Evolutionary conservation across 2,888 invertebrate species (phyloP).

Genomic region (Drosophila mimetica): DNA sequence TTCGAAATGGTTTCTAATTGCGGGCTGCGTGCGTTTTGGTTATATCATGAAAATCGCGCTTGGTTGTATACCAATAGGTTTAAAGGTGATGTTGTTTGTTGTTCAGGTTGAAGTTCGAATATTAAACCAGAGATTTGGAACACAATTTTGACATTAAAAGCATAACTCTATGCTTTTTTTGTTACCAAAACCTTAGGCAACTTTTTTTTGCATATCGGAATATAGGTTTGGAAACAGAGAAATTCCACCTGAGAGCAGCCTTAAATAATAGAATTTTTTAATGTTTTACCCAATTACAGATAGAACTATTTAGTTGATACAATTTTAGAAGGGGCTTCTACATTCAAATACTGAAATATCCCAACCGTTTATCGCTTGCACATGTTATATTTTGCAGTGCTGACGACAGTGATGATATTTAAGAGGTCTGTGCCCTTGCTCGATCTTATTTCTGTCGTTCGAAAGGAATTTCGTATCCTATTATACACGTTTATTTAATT

Average conservation of each 20-base stretch:
- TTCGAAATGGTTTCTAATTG: neutral
- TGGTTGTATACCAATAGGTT: neutral
- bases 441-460: constrained; percentile 14
- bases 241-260: too few relatives aligned
- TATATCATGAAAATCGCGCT: neutral
- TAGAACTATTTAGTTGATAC: too few relatives aligned
- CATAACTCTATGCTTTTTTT: too few relatives aligned
- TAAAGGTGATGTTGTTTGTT: neutral
- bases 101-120: neutral
- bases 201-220: neutral
- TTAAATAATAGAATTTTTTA: too few relatives aligned
- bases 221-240: too few relatives aligned
- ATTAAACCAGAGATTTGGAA: constrained; percentile 35
- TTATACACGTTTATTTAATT: constrained; percentile 4
- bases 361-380: neutral
- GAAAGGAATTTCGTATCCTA: constrained; percentile 9
- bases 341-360: too few relatives aligned
- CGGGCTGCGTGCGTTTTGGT: neutral
- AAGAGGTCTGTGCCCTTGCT: constrained; percentile 32
- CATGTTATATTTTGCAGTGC: neutral
- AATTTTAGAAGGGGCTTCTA: too few relatives aligned
- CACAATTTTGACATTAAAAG: constrained; percentile 35
- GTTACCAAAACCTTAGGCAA: neutral
- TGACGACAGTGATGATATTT: neutral
- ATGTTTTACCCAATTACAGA: too few relatives aligned